Evolutionary conservation across 2,888 invertebrate genomes (phyloP).

Genomic region (Halictus quadricinctus): DNA sequence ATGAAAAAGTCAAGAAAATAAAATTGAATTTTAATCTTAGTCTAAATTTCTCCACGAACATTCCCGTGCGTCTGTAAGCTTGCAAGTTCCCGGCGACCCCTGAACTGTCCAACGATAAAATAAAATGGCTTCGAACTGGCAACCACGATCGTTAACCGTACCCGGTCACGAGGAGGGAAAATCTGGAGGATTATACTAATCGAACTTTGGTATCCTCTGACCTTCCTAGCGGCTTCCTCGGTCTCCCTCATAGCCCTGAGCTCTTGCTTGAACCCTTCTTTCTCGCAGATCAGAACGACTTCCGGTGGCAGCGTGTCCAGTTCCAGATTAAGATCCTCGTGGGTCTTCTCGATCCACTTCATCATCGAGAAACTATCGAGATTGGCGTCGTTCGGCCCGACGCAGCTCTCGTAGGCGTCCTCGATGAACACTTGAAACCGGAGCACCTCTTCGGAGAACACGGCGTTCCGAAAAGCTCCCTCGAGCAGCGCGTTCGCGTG

Average conservation of each 20-base stretch:
- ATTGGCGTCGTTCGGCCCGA: constrained; percentile 85
- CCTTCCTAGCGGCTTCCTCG: constrained; percentile 85
- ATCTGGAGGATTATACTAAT: background rate
- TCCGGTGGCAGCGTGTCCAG: constrained; percentile 85
- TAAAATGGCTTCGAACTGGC: too few species aligned
- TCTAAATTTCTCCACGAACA: too few species aligned
- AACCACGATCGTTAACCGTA: too few species aligned
- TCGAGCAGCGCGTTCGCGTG: constrained; percentile 84
- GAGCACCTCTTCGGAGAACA: constrained; percentile 84
- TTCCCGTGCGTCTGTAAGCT: too few species aligned
- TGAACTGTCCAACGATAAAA: too few species aligned
- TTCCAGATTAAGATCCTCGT: constrained; percentile 83
- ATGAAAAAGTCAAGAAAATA: too few species aligned
- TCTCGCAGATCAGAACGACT: constrained; percentile 84
- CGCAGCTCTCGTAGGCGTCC: constrained; percentile 86
- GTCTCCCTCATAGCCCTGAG: constrained; percentile 83
- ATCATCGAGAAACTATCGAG: constrained; percentile 85
- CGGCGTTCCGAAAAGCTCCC: constrained; percentile 84
- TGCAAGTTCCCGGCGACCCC: too few species aligned
- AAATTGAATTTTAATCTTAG: too few species aligned
- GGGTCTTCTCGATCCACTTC: constrained; percentile 84
- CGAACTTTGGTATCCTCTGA: constrained; percentile 70
- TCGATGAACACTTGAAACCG: constrained; percentile 85
- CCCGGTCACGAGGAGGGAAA: background rate
- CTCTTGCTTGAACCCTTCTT: constrained; percentile 84